Conservation (phyloP, 2,888 invertebrate species). For the Nasonia oneida region DNA sequence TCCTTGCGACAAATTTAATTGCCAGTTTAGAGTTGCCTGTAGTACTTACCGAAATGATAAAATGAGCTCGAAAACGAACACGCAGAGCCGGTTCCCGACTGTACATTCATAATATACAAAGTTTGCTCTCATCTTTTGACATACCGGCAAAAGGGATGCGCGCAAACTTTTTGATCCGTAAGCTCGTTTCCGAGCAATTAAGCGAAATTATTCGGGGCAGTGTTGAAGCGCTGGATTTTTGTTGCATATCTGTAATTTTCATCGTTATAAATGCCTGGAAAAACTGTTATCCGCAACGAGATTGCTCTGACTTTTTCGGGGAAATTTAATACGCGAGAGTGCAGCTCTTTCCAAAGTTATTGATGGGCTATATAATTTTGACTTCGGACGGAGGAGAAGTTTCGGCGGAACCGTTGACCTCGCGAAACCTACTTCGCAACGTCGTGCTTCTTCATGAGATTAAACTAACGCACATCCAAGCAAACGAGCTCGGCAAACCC, state of each 20-base stretch:
- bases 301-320: not conserved
- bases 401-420: too few relatives aligned
- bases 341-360: not conserved
- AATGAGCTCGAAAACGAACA: not conserved
- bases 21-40: conserved; percentile 26
- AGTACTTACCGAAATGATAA: conserved; percentile 30
- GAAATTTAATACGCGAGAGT: not conserved
- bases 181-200: not conserved
- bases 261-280: too few relatives aligned
- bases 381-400: not conserved
- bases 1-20: conserved; percentile 25
- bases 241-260: too few relatives aligned
- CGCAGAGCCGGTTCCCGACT: conserved; percentile 6
- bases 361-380: not conserved
- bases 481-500: not conserved
- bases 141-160: not conserved
- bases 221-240: not conserved
- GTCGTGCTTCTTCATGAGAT: not conserved
- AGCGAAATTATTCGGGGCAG: not conserved
- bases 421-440: too few relatives aligned
- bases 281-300: too few relatives aligned
- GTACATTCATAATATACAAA: not conserved
- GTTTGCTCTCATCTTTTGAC: conserved; percentile 25
- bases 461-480: not conserved
- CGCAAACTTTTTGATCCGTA: conserved; percentile 1